Percentiles rank a stretch among this genome's conserved stretches.
phyloP scores from a whole-genome alignment of 2,113 vertebrate genomes.

The Calypte anna region DNA sequence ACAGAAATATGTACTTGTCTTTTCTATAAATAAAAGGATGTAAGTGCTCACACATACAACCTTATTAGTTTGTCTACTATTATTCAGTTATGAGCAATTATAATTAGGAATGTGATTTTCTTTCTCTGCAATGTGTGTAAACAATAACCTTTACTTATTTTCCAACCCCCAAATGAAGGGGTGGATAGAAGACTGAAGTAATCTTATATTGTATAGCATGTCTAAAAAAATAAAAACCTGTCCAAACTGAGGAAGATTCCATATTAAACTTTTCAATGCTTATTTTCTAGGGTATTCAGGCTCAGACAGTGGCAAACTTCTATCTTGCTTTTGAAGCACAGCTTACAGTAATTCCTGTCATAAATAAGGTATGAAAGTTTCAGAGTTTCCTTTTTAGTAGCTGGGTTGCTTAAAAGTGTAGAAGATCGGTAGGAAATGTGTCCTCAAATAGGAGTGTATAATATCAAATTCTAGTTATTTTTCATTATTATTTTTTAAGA shows the following conservation, averaged over 20 bases:
- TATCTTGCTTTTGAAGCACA: conserved; percentile 97
- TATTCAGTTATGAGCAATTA: background rate
- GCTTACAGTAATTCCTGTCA: conserved; percentile 91
- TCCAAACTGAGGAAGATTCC: background rate
- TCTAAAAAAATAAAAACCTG: background rate
- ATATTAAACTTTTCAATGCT: background rate
- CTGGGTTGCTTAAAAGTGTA: background rate
- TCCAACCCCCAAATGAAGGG: background rate
- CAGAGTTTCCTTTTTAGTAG: background rate
- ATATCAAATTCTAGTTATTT: background rate
- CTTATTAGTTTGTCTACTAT: background rate
- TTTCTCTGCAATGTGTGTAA: background rate
- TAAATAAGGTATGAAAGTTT: conserved; percentile 89
- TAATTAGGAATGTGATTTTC: background rate
- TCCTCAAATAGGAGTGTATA: background rate
- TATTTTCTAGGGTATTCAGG: conserved; percentile 91
- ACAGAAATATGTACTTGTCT: background rate
- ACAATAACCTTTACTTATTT: background rate
- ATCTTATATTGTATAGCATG: background rate
- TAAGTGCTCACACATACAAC: background rate
- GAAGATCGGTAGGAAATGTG: background rate
- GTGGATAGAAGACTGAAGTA: background rate
- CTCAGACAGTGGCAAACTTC: conserved; percentile 97
- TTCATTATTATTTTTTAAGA: background rate
- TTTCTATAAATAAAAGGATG: background rate